Conservation (phyloP, 1,140 invertebrate species). For the Eueides isabella region DNA sequence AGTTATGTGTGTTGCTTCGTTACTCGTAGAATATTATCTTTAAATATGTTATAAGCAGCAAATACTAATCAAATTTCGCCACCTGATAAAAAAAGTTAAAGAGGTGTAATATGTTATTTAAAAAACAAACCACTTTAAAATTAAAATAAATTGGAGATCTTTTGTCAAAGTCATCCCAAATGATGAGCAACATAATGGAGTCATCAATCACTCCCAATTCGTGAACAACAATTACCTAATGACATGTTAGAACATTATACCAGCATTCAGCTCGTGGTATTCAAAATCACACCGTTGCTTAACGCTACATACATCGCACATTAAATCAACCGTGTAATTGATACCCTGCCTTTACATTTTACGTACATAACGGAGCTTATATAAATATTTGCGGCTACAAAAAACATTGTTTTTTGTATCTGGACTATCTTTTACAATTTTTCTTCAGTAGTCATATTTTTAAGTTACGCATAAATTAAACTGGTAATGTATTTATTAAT, state of each 20-base stretch:
- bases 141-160: constrained; percentile 1
- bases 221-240: constrained; percentile 28
- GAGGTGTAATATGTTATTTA: too few relatives aligned
- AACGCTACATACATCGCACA: constrained; percentile 41
- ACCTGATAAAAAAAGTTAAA: neutral
- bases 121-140: neutral
- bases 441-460: too few relatives aligned
- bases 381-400: neutral
- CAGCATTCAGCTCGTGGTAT: constrained; percentile 46
- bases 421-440: too few relatives aligned
- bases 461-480: too few relatives aligned
- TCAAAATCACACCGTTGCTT: constrained; percentile 44
- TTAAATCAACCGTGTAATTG: constrained; percentile 63
- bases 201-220: constrained; percentile 30
- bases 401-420: too few relatives aligned
- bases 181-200: constrained; percentile 17
- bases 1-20: too few relatives aligned
- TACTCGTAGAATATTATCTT: too few relatives aligned
- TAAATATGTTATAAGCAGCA: too few relatives aligned
- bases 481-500: too few relatives aligned
- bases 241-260: constrained; percentile 30
- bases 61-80: neutral
- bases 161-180: constrained; percentile 10
- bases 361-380: neutral
- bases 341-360: constrained; percentile 40